Evolutionary conservation across 92 coral and sea anemone species (phyloP).

Genomic region (Muricea muricata): DNA sequence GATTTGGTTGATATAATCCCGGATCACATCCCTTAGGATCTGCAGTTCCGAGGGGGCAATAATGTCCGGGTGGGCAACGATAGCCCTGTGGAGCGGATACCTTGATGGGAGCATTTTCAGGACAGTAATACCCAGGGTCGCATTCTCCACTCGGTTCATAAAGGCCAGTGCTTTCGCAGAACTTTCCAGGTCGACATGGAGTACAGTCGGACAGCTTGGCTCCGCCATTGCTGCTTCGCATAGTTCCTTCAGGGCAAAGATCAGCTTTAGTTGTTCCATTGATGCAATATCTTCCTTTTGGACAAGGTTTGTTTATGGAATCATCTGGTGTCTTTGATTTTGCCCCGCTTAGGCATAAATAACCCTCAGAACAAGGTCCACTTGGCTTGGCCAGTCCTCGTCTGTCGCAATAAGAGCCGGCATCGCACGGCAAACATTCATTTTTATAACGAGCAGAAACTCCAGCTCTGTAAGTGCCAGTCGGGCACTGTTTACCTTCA

Average conservation of each 20-base stretch:
- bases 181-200: slow-evolving; percentile 71
- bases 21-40: slow-evolving; percentile 88
- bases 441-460: slow-evolving; percentile 64
- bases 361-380: slow-evolving; percentile 77
- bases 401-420: slow-evolving; percentile 81
- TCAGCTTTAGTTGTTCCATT: slow-evolving; percentile 89
- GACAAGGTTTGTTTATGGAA: slow-evolving; percentile 72
- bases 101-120: slow-evolving; percentile 66
- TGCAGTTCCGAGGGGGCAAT: slow-evolving; percentile 82
- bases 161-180: slow-evolving; percentile 73
- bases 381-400: slow-evolving; percentile 75
- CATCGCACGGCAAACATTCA: slow-evolving; percentile 89
- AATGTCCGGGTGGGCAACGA: slow-evolving; percentile 80
- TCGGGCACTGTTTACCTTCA: slow-evolving; percentile 78
- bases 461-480: slow-evolving; percentile 79
- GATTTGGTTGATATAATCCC: slow-evolving; percentile 84
- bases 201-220: slow-evolving; percentile 27
- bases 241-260: slow-evolving; percentile 85
- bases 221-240: slow-evolving; percentile 76
- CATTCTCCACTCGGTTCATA: slow-evolving; percentile 74
- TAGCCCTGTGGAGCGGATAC: slow-evolving; percentile 53
- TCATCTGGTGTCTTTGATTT: slow-evolving; percentile 73
- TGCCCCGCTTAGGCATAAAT: slow-evolving; percentile 83
- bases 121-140: slow-evolving; percentile 93
- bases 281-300: slow-evolving; percentile 78